Conservation (phyloP, 2,888 invertebrate genomes). For the Drosophila subquinaria region DNA sequence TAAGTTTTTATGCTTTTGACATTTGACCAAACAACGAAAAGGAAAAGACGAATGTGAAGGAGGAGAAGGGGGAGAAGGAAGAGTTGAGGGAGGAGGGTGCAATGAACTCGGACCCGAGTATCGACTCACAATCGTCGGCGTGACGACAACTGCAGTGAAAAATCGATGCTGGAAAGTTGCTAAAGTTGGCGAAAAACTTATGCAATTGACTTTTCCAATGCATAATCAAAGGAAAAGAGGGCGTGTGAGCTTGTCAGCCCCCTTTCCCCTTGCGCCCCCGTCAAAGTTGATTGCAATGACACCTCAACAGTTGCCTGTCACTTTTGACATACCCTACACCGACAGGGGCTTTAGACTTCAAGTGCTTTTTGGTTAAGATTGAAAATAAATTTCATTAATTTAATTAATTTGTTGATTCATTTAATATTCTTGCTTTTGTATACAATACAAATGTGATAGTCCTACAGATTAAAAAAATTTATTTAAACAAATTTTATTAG, state of each 20-base stretch:
- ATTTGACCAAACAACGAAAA: conserved; percentile 42
- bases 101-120: conserved; percentile 36
- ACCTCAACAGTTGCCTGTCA: conserved; percentile 15
- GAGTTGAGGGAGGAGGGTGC: conserved; percentile 25
- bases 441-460: too few species aligned
- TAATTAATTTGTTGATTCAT: too few species aligned
- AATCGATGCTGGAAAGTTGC: conserved; percentile 49
- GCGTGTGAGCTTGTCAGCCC: conserved; percentile 48
- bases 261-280: conserved; percentile 7
- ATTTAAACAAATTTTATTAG: too few species aligned
- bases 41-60: neutral
- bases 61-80: conserved; percentile 14
- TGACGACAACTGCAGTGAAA: conserved; percentile 62
- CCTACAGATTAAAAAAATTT: too few species aligned
- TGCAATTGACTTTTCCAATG: conserved; percentile 49
- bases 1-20: conserved; percentile 41
- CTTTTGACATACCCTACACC: conserved; percentile 11
- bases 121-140: conserved; percentile 38
- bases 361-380: neutral
- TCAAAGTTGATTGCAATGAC: conserved; percentile 37
- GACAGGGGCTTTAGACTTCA: too few species aligned
- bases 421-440: too few species aligned
- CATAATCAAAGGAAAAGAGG: conserved; percentile 53
- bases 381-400: neutral
- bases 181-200: conserved; percentile 46